phyloP scores from a whole-genome alignment of 2,113 vertebrate species.

The Hemicordylus capensis region DNA sequence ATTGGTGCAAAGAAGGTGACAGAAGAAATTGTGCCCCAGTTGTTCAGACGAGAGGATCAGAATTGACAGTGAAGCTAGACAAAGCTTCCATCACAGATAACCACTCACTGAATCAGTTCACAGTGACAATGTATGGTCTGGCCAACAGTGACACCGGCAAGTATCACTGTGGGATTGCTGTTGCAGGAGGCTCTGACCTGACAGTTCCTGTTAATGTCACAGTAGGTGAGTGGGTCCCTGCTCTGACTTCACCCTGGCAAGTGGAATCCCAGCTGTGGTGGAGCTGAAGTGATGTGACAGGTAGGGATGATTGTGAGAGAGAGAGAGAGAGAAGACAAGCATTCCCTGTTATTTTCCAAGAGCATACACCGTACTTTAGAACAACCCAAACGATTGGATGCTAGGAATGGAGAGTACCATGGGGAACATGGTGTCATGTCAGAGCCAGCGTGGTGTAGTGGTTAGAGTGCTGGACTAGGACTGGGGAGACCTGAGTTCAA shows the following conservation, averaged over 20 bases:
- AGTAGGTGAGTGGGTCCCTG: background rate
- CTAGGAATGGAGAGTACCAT: background rate
- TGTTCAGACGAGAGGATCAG: fast-evolving
- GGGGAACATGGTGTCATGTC: too few species aligned
- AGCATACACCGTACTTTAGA: background rate
- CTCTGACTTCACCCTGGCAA: fast-evolving
- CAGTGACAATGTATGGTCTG: fast-evolving
- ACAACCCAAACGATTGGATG: background rate
- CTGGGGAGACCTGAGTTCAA: too few species aligned
- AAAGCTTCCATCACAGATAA: slow-evolving; percentile 5
- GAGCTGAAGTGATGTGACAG: fast-evolving
- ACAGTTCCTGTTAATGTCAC: fast-evolving
- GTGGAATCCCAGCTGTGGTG: fast-evolving
- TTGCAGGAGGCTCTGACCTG: fast-evolving
- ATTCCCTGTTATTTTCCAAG: background rate
- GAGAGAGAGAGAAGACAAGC: background rate
- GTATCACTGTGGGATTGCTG: background rate
- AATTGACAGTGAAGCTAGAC: fast-evolving
- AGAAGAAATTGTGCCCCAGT: fast-evolving
- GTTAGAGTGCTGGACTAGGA: too few species aligned
- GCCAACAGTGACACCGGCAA: background rate
- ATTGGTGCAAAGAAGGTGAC: fast-evolving
- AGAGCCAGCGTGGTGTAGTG: too few species aligned
- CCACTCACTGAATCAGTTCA: fast-evolving
- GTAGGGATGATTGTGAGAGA: fast-evolving